Percentiles rank a stretch among this genome's conserved stretches.
Evolutionary conservation across 2,888 invertebrate genomes (phyloP).

Genomic region (Leptinotarsa rubiginosa): DNA sequence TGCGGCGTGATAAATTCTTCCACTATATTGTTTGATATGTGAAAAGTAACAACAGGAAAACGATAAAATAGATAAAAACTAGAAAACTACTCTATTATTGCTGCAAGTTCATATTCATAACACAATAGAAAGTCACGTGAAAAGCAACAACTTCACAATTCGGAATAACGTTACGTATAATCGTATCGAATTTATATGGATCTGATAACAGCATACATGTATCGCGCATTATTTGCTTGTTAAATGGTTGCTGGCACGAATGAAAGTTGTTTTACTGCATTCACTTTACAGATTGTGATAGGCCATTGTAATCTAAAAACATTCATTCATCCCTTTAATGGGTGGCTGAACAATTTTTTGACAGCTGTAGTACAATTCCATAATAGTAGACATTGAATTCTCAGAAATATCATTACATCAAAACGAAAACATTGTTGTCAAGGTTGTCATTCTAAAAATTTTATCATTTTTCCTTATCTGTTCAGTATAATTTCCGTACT

Average conservation of each 20-base stretch:
- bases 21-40: not conserved
- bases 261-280: conserved; percentile 18
- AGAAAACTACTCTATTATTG: conserved; percentile 41
- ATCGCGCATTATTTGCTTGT: conserved; percentile 27
- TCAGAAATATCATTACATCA: too few relatives aligned
- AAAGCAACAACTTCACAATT: conserved; percentile 33
- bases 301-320: not conserved
- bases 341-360: too few relatives aligned
- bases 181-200: conserved; percentile 32
- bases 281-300: conserved; percentile 4
- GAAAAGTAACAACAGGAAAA: not conserved
- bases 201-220: conserved; percentile 31
- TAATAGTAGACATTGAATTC: too few relatives aligned
- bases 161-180: conserved; percentile 33
- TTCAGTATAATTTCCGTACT: too few relatives aligned
- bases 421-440: too few relatives aligned
- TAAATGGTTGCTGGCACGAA: conserved; percentile 33
- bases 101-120: conserved; percentile 36
- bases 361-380: too few relatives aligned
- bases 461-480: too few relatives aligned
- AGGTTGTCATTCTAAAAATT: too few relatives aligned
- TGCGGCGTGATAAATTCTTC: not conserved
- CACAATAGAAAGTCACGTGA: conserved; percentile 34
- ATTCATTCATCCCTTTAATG: not conserved
- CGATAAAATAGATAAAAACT: conserved; percentile 37